Evolutionary conservation across 2,113 vertebrate genomes (phyloP).

Genomic region (Aptenodytes patagonicus): DNA sequence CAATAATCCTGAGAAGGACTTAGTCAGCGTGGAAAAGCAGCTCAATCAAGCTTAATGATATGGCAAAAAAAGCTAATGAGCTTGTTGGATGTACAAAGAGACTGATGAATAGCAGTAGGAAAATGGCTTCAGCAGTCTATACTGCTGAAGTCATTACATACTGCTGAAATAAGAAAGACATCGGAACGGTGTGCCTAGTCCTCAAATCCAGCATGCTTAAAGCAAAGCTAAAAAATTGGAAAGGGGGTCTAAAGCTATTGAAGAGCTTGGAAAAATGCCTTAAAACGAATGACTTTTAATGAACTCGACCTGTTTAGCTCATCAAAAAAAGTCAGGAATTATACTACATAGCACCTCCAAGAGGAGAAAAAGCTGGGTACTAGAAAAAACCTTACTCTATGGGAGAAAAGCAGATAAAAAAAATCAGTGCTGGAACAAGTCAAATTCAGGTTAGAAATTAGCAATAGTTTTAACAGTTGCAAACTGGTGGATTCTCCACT

Average conservation of each 20-base stretch:
- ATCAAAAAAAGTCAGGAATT: conserved; percentile 1
- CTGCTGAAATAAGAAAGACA: background rate
- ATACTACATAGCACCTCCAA: background rate
- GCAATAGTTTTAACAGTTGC: background rate
- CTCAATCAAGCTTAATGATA: conserved; percentile 58
- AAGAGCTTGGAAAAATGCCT: conserved; percentile 58
- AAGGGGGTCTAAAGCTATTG: conserved; percentile 31
- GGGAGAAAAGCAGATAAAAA: background rate
- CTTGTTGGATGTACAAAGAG: conserved; percentile 38
- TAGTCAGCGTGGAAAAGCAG: conserved; percentile 30
- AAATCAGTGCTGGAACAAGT: background rate
- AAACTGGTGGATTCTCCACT: background rate
- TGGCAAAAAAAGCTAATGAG: conserved; percentile 45
- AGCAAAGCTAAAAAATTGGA: conserved; percentile 45
- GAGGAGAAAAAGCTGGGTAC: background rate
- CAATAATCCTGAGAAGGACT: conserved; percentile 39
- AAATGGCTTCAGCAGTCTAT: conserved; percentile 50
- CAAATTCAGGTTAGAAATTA: background rate
- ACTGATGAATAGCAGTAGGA: conserved; percentile 45
- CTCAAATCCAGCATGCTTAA: background rate
- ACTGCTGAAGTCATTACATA: background rate
- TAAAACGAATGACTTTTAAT: conserved; percentile 42
- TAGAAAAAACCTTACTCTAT: background rate
- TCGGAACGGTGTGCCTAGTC: background rate
- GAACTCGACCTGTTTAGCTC: conserved; percentile 50